Conservation (phyloP, 2,113 vertebrate genomes). For the Psilopsiagon aurifrons region DNA sequence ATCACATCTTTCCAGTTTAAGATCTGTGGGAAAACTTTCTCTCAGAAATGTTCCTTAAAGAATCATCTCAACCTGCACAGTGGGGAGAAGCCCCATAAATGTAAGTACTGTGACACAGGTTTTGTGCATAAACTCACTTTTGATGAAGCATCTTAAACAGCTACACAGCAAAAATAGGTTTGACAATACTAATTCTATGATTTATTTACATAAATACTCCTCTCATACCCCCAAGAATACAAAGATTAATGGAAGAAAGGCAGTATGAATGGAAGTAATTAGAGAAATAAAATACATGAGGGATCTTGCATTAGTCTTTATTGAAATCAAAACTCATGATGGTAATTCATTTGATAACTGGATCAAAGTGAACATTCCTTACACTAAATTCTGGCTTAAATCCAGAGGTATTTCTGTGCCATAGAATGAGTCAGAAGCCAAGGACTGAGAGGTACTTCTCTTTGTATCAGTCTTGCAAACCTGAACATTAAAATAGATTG, state of each 20-base stretch:
- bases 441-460: background rate
- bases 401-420: background rate
- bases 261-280: background rate
- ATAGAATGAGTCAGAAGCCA: background rate
- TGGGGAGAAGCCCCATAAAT: conserved; percentile 84
- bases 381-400: background rate
- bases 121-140: conserved; percentile 87
- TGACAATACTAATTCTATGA: conserved; percentile 70
- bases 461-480: background rate
- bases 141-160: conserved; percentile 86
- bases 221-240: background rate
- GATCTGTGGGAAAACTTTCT: conserved; percentile 88
- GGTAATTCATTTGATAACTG: background rate
- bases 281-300: background rate
- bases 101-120: conserved; percentile 86
- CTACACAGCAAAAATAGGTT: conserved; percentile 89
- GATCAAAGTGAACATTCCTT: background rate
- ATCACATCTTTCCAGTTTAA: conserved; percentile 89
- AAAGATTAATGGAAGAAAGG: background rate
- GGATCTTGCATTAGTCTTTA: background rate
- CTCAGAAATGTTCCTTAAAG: conserved; percentile 85
- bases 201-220: background rate
- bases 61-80: conserved; percentile 84
- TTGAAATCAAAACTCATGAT: background rate
- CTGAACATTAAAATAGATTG: conserved; percentile 26